Conservation (phyloP, 1,140 invertebrate species). For the Drosophila nannoptera region DNA sequence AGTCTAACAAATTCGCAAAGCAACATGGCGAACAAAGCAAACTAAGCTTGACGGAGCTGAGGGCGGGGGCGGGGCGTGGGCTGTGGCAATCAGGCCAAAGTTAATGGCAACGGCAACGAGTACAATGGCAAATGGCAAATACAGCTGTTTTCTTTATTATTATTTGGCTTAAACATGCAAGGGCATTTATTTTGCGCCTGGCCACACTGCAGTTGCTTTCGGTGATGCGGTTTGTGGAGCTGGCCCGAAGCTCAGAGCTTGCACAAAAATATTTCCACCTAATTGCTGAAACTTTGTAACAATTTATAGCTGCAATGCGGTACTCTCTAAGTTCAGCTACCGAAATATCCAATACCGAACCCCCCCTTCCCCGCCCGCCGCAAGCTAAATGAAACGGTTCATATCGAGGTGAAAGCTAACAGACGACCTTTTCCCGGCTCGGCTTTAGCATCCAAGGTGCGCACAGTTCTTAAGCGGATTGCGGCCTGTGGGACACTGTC, state of each 20-base stretch:
- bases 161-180: slow-evolving; percentile 70
- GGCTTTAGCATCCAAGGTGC: slow-evolving; percentile 41
- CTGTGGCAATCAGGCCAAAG: slow-evolving; percentile 9
- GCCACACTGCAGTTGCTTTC: slow-evolving; percentile 33
- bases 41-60: neutral
- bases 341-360: slow-evolving; percentile 14
- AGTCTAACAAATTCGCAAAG: slow-evolving; percentile 30
- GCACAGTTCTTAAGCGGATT: slow-evolving; percentile 32
- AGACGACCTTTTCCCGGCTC: slow-evolving; percentile 14
- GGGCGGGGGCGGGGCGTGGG: neutral
- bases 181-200: slow-evolving; percentile 64
- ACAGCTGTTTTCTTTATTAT: slow-evolving; percentile 62
- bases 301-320: slow-evolving; percentile 76
- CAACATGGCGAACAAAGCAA: slow-evolving; percentile 14
- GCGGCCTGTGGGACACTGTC: slow-evolving; percentile 9
- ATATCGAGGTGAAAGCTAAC: slow-evolving; percentile 52
- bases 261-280: slow-evolving; percentile 68
- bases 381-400: slow-evolving; percentile 52
- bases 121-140: slow-evolving; percentile 30
- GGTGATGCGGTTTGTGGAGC: slow-evolving; percentile 28
- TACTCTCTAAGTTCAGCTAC: slow-evolving; percentile 40
- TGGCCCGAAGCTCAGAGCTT: slow-evolving; percentile 37
- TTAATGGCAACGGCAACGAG: slow-evolving; percentile 28
- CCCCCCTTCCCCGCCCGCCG: slow-evolving; percentile 25
- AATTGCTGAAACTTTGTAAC: slow-evolving; percentile 72